Percentiles rank a stretch among this genome's conserved stretches.
Evolutionary conservation across 2,888 invertebrate species (phyloP).

Genomic region (Drosophila prostipennis): DNA sequence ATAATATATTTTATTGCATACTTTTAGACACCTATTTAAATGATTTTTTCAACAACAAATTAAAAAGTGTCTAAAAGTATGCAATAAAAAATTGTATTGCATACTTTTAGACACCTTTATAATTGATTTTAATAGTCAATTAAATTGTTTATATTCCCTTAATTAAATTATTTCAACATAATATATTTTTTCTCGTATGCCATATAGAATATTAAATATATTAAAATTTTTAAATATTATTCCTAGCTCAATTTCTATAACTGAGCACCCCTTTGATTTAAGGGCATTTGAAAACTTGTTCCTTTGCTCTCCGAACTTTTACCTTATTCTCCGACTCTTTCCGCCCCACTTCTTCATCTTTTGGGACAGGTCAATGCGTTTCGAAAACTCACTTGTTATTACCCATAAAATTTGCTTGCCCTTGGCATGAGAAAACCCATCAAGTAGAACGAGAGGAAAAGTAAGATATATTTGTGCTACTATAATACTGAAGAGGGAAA

Average conservation of each 20-base stretch:
- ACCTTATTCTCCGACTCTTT: constrained; percentile 6
- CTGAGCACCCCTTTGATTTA: background rate
- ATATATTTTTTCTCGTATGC: no score
- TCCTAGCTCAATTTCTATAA: background rate
- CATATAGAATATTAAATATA: no score
- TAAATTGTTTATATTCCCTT: no score
- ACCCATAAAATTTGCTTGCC: constrained; percentile 50
- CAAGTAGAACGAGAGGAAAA: constrained; percentile 9
- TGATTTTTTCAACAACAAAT: background rate
- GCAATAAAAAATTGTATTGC: no score
- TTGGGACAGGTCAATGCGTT: constrained; percentile 64
- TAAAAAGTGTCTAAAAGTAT: no score
- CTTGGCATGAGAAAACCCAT: constrained; percentile 22
- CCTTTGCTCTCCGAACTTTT: constrained; percentile 19
- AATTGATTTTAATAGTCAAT: no score
- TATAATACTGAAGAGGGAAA: background rate
- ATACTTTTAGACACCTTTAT: background rate
- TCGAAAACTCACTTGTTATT: constrained; percentile 48
- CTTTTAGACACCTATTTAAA: no score
- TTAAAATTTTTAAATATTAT: no score
- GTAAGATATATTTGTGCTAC: background rate
- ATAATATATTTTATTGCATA: no score
- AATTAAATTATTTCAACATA: no score
- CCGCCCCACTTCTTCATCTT: constrained; percentile 14
- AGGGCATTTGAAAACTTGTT: constrained; percentile 18